Evolutionary conservation across 2,888 invertebrate genomes (phyloP), one percentile per base, ranked within the genome.

Genomic region (Gibbula magus): DNA sequence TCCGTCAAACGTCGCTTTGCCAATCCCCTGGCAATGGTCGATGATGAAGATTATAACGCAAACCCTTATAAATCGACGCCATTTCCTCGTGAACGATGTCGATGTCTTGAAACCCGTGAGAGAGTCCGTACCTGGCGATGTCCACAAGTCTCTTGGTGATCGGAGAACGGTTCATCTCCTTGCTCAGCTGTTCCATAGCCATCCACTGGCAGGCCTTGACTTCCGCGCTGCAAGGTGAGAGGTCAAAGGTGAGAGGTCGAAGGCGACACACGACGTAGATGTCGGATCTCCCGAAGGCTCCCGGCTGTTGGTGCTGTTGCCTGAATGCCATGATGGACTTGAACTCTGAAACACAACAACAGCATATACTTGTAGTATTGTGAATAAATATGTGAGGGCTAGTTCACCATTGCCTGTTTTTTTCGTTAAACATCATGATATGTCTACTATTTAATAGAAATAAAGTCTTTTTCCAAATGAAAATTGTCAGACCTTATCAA

Each of bases 241-340:
- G 86, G 76, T 91, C 90, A 79, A 86, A 89, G 22, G 88, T 89
- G 32, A 88, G 45, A 22, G 92, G 91, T 66, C 79, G 86, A 66
- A 92, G 81, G n/a, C 91, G 87, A 82, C 92, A 92, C 5, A 92
- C 85, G 39, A 91, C 84, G 84, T 89, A 92, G 16, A 92, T 79
- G 80, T 92, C 92, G 8, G 92, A 92, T 20, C 92, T 87, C 2
- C 92, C 92, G 80, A 89, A 91, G 0, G 92, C 92, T 4, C 86
- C 87, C 4, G 91, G 91, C n/a, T 90, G 89, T 20, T 84, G 75
- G 78, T 92, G 92, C 76, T 92, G 91, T 78, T 92, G 92, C 18
- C 92, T 86, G 74, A 92, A 87, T 25, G 90, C 88, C 10, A 92
- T 81, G 18, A 92, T 83, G 0, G 91, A 91, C 39, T 84, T 81